Conservation (phyloP, 2,888 invertebrate species). For the Rutpela maculata region DNA sequence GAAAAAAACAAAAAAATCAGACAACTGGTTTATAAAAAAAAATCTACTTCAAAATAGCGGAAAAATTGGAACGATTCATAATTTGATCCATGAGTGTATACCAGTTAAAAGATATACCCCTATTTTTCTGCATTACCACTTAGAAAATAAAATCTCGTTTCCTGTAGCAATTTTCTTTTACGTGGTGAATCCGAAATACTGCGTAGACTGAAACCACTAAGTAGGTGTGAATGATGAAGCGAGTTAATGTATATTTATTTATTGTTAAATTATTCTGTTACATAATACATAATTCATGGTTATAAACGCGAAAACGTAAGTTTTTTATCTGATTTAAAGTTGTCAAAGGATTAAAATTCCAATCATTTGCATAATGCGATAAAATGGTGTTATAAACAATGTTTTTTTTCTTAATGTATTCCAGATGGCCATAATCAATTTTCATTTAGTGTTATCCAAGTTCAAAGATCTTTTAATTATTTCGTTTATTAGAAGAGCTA, state of each 20-base stretch:
- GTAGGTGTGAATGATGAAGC: conserved; percentile 8
- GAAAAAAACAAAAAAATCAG: too few species aligned
- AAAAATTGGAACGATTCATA: too few species aligned
- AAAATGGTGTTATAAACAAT: neutral
- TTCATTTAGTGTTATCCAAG: neutral
- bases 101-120: too few species aligned
- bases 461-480: neutral
- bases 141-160: too few species aligned
- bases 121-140: too few species aligned
- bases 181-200: neutral
- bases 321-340: neutral
- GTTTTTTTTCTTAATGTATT: neutral
- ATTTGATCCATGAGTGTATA: too few species aligned
- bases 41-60: too few species aligned
- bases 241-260: neutral
- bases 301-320: neutral
- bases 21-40: too few species aligned
- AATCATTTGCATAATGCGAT: conserved; percentile 7
- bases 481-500: neutral
- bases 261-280: neutral
- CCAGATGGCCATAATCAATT: neutral
- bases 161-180: neutral
- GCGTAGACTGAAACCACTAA: neutral
- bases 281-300: neutral
- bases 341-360: conserved; percentile 4